Evolutionary conservation across 2,797 vertebrate genomes (phyloP).

Genomic region (Triplophysa yarkandensis): DNA sequence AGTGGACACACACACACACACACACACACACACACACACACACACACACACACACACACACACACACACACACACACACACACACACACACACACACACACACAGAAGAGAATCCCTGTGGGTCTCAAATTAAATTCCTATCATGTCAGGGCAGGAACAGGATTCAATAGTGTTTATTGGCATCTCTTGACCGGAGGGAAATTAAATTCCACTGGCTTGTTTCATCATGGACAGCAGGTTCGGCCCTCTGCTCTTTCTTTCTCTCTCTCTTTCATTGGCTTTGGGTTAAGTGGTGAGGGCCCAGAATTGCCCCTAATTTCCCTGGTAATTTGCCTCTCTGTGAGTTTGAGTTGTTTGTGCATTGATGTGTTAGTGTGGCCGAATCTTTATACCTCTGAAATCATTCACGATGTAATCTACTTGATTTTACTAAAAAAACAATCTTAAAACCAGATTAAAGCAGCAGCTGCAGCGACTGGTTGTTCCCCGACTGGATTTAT

Average conservation of each 20-base stretch:
- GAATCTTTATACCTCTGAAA: constrained; percentile 15
- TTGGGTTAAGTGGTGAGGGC: constrained; percentile 47
- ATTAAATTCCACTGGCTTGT: constrained; percentile 63
- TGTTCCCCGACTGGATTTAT: constrained; percentile 27
- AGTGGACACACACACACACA: neutral
- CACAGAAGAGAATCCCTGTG: constrained; percentile 64
- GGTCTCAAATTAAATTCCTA: constrained; percentile 84
- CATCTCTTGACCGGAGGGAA: constrained; percentile 74
- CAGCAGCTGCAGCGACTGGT: neutral
- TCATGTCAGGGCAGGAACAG: constrained; percentile 81
- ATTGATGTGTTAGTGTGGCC: neutral
- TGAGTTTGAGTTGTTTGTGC: constrained; percentile 13
- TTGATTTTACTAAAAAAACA: neutral
- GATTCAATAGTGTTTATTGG: constrained; percentile 75
- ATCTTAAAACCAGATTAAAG: constrained; percentile 25
- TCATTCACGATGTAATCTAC: constrained; percentile 10
- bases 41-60: constrained; percentile 14
- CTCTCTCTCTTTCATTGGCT: constrained; percentile 10
- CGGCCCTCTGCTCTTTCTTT: constrained; percentile 28
- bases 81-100: constrained; percentile 15
- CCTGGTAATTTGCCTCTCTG: constrained; percentile 35
- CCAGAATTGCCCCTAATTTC: constrained; percentile 48
- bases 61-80: too few species aligned
- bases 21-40: constrained; percentile 13
- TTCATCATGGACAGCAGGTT: constrained; percentile 51